A percentile compares a stretch with the other conserved stretches of the same genome.
These are phyloP conservation scores for Lepidochrysops patricia DNA, from an alignment of 2,888 invertebrate species.

Conservation along the genomic window DNA sequence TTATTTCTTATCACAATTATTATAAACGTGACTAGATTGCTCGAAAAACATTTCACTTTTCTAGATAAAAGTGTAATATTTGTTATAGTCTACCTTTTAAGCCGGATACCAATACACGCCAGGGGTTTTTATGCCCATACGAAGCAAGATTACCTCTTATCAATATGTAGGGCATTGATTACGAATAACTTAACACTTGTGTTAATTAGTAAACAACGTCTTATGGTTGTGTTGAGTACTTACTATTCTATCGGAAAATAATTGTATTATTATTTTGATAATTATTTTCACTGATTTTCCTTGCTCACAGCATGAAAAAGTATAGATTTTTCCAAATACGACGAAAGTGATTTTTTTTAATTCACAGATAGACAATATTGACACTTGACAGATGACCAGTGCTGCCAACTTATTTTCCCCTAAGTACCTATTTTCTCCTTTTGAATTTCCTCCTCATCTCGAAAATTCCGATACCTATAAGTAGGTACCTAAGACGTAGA, in stretches of 20 bases:
- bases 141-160: conserved; percentile 91
- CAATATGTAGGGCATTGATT: conserved; percentile 91
- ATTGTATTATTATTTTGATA: background rate
- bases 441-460: too few species aligned
- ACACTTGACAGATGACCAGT: too few species aligned
- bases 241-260: background rate
- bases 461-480: too few species aligned
- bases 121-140: conserved; percentile 89
- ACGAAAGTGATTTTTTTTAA: too few species aligned
- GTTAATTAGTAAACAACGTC: conserved; percentile 8
- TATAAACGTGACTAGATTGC: background rate
- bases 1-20: background rate
- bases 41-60: conserved; percentile 26
- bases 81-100: conserved; percentile 79
- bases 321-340: background rate
- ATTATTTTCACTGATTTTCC: background rate
- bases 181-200: conserved; percentile 36
- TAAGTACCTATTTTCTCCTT: too few species aligned
- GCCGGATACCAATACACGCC: conserved; percentile 90
- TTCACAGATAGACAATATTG: too few species aligned
- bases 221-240: conserved; percentile 1
- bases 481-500: too few species aligned
- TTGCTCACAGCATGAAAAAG: background rate
- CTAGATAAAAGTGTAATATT: conserved; percentile 25
- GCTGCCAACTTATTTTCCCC: too few species aligned